Base-by-base conservation (phyloP, 2,888 invertebrate species). In the Phasia obesa region DNA sequence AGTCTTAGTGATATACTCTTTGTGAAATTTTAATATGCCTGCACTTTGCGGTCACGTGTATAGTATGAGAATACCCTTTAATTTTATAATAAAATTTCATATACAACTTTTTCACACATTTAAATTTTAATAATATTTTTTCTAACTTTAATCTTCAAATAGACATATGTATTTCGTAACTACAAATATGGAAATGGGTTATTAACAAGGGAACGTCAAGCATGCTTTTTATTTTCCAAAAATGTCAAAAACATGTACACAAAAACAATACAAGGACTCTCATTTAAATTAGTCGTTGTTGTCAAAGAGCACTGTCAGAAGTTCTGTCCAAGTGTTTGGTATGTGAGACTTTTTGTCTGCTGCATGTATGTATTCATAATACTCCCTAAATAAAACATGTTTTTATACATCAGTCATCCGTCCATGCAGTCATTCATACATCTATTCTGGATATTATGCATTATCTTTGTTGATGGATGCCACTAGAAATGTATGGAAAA, bases 371-470 rank as follows among this genome's bases (percentile, higher is more conserved):
- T 65, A 44, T 57, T 57, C 23, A 7, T n/a, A n/a, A 25, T 23
- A 64, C 44, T 74, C 55, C 49, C 80, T 64, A 59, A 69, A 62
- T 38, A 73, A 49, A 74, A 74, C 67, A 64, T 62, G 38, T 80
- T 64, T 62, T n/a, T 25, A 6, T 49, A 53, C 71, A 70, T 62
- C 53, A 74, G 44, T 59, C 21, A 65, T 55, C 27, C 35, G 55
- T 31, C 23, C 35, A 31, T 64, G 35, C 55, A 53, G 4, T 51
- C 55, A 57, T 5, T 44, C 35, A 49, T 70, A 70, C 57, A 64
- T 47, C 44, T 70, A 55, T 78, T 47, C 55, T 19, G 2, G 15
- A 31, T 42, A 55, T 11, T 47, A 47, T 21, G n/a, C 19, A 17
- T 17, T 53, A 35, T 7, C 25, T 42, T 51, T 35, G 53, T 31